Base-by-base conservation (phyloP, 2,888 invertebrate species). In the Metellina segmentata region DNA sequence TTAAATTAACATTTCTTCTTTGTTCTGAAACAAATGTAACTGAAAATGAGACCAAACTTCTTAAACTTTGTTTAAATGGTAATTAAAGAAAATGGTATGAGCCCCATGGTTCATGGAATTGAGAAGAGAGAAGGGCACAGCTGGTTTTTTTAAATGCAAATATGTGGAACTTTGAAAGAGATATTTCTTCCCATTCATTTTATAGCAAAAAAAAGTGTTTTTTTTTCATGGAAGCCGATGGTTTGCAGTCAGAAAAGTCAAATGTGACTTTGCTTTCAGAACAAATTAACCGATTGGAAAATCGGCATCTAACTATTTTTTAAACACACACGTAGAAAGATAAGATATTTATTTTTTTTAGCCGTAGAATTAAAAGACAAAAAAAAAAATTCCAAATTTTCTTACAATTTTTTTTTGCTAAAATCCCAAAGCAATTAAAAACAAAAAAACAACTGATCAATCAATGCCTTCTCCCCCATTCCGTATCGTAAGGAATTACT, bases 391-490 rank as follows among this genome's bases (percentile, higher is more conserved):
- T 6, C 61, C 9, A 11, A 16, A 11, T 7, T 11, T 61, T 61
- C 16, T 61, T 61, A 61, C 61, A 20, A 74, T 7, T 20, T 19
- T 11, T 74, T 34, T 74, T 74, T 74, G 19, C 19, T 19, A 11
- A 74, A 74, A 34, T 9, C 74, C 19, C 34, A 34, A 19, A 52
- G 51, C 71, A 71, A 11, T 79, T 71, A 71, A 19, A 70, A 70
- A 8, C 77, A 78, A 78, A 86, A 48, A n/a, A 52, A 20, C 61
- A 49, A 8, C 70, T 72, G 34, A 74, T 74, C 74, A n/a, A 74
- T 74, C 34, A 74, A 34, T 34, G 20, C 7, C 74, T 34, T 19
- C 6, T 19, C 77, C 48, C 48, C 51, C 51, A 11, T 74, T 74
- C 11, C 74, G 34, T 20, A 34, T 20, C 34, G 74, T 34, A 19